Percentiles rank a stretch among this genome's conserved stretches.
Conservation (phyloP, 2,888 invertebrate genomes). For the Leucophenga maculata region DNA sequence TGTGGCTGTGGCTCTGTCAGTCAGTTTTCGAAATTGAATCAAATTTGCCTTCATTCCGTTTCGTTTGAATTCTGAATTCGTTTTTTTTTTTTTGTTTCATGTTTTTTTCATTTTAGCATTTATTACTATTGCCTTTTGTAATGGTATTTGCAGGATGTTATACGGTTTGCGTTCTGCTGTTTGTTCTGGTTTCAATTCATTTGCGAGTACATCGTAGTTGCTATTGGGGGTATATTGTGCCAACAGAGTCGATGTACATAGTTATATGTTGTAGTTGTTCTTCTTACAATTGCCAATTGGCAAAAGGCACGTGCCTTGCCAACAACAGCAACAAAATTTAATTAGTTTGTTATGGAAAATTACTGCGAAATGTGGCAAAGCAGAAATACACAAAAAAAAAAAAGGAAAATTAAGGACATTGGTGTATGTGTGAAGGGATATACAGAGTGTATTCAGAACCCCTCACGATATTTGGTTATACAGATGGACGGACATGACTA, state of each 20-base stretch:
- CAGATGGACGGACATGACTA: no score
- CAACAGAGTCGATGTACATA: not conserved
- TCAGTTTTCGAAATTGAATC: slow-evolving; percentile 28
- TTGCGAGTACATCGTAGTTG: not conserved
- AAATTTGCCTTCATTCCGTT: slow-evolving; percentile 16
- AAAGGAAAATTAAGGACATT: not conserved
- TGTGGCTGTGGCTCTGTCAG: no score
- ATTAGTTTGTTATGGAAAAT: slow-evolving; percentile 33
- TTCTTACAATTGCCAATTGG: slow-evolving; percentile 23
- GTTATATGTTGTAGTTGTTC: not conserved
- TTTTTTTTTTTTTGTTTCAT: slow-evolving; percentile 3
- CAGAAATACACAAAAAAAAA: not conserved
- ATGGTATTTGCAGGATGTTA: not conserved
- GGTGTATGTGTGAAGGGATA: not conserved
- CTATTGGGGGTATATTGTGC: no score
- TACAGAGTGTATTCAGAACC: not conserved
- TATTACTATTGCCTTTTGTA: slow-evolving; percentile 12
- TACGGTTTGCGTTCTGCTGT: not conserved
- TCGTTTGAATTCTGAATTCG: not conserved
- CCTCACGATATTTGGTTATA: no score
- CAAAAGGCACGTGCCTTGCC: slow-evolving; percentile 21
- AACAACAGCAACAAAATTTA: slow-evolving; percentile 25
- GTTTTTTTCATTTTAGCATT: slow-evolving; percentile 6
- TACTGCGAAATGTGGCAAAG: slow-evolving; percentile 15
- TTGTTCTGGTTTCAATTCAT: not conserved